Percentiles rank a stretch among this genome's conserved stretches.
Conservation (phyloP, 2,888 invertebrate genomes). For the Agonopterix arenella region DNA sequence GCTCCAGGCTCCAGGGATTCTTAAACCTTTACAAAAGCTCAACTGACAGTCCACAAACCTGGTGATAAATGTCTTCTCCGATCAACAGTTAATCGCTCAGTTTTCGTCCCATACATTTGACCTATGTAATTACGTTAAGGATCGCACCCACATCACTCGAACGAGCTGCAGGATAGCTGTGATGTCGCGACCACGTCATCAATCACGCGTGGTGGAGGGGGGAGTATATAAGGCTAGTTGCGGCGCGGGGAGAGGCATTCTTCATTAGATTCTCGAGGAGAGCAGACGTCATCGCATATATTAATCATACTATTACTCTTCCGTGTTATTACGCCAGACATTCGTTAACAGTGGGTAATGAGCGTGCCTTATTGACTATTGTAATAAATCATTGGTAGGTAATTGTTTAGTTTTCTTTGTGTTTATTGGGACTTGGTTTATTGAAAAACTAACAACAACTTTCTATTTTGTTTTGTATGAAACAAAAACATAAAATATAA, state of each 20-base stretch:
- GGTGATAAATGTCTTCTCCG: slow-evolving; percentile 1
- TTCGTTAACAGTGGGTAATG: slow-evolving; percentile 1
- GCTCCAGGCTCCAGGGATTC: no score
- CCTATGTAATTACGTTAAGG: slow-evolving; percentile 44
- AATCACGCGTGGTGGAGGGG: slow-evolving; percentile 38
- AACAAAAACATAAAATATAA: no score
- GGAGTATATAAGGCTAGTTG: slow-evolving; percentile 37
- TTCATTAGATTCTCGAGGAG: slow-evolving; percentile 47
- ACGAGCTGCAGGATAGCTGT: slow-evolving; percentile 33
- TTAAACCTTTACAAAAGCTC: not conserved
- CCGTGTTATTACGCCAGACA: slow-evolving; percentile 17
- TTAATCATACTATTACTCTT: slow-evolving; percentile 10
- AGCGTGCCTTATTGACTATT: not conserved
- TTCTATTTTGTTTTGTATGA: no score
- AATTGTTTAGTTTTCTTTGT: no score
- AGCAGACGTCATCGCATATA: slow-evolving; percentile 31
- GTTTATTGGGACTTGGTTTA: no score
- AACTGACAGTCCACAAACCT: not conserved
- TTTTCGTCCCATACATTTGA: slow-evolving; percentile 19
- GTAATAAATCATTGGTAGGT: not conserved
- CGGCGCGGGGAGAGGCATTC: slow-evolving; percentile 42
- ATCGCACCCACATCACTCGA: slow-evolving; percentile 50
- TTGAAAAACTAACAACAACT: no score
- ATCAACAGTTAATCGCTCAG: slow-evolving; percentile 16
- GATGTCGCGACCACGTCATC: slow-evolving; percentile 56